Evolutionary conservation across 2,797 vertebrate genomes (phyloP), one percentile per base, ranked within the genome.

Genomic region (Cyprinella venusta): DNA sequence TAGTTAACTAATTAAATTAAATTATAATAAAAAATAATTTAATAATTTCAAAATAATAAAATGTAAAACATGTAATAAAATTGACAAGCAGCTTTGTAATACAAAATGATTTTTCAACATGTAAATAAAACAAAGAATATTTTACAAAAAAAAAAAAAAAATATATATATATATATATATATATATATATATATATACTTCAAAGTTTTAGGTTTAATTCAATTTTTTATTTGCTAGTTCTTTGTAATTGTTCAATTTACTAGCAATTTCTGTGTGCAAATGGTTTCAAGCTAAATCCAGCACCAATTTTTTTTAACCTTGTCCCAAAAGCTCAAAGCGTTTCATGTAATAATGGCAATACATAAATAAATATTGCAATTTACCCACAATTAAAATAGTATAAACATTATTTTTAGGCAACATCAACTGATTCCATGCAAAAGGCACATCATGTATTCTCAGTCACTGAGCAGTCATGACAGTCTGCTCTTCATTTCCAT

Each of bases 401-500:
- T 40, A 12, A 54, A 61, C 1, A 12, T 68, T 26, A 59, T 16
- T 76, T 18, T 19, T 10, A 61, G 24, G 59, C 2, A 8, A 42
- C 74, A 26, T 77, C 59, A 65, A 65, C 61, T 33, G 40, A 78
- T 33, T 45, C 6, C 56, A 78, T 19, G 59, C 4, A 19, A 77
- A 78, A 26, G 40, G 18, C 18, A 65, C 6, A 78, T 48, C 18
- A 48, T 33, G 45, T 12, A 36, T 24, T 78, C 6, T 40, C 38
- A 21, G 18, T 45, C 74, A 61, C 6, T 61, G 52, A 68, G 70
- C 30, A 48, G 54, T 61, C 76, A 63, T 61, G 69, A 16, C 70
- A 69, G 50, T 50, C 59, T 64, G 54, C 65, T 67, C 64, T 74
- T 76, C 59, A 71, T 68, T 45, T 59, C n/a, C n/a, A 72, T 65